A percentile compares a stretch with the other conserved stretches of the same genome.
phyloP scores from a whole-genome alignment of 2,888 invertebrate genomes.

The Xanthia icteritia region DNA sequence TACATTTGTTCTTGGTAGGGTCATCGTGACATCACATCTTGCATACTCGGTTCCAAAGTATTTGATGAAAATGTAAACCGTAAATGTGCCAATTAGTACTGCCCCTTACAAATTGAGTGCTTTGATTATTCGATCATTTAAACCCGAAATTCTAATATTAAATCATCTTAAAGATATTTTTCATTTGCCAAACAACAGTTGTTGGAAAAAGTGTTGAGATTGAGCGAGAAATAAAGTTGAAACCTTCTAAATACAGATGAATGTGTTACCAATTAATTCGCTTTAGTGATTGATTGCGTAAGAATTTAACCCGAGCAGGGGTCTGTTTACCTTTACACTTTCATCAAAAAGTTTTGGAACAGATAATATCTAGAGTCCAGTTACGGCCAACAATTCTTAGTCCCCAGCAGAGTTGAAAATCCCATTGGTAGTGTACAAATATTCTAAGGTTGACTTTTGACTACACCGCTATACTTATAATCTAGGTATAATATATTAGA shows the following conservation, averaged over 20 bases:
- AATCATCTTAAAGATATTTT: neutral
- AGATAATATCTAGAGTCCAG: too few relatives aligned
- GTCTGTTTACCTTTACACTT: neutral
- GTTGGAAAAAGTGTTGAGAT: neutral
- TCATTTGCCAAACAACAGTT: neutral
- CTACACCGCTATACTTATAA: neutral
- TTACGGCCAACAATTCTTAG: neutral
- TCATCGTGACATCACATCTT: neutral
- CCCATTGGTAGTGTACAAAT: neutral
- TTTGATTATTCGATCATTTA: neutral
- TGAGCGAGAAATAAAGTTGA: neutral
- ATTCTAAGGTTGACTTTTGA: neutral
- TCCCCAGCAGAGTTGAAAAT: neutral
- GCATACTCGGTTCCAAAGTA: neutral
- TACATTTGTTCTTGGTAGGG: neutral
- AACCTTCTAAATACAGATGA: neutral
- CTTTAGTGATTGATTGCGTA: neutral
- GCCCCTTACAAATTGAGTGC: too few relatives aligned
- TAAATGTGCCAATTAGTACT: neutral
- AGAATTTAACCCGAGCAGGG: neutral
- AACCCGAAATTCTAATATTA: too few relatives aligned
- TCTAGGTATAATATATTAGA: neutral
- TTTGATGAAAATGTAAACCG: neutral
- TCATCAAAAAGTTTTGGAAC: neutral
- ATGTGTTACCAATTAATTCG: neutral